phyloP scores from a whole-genome alignment of 2,888 invertebrate species.

The Axea sp. region DNA sequence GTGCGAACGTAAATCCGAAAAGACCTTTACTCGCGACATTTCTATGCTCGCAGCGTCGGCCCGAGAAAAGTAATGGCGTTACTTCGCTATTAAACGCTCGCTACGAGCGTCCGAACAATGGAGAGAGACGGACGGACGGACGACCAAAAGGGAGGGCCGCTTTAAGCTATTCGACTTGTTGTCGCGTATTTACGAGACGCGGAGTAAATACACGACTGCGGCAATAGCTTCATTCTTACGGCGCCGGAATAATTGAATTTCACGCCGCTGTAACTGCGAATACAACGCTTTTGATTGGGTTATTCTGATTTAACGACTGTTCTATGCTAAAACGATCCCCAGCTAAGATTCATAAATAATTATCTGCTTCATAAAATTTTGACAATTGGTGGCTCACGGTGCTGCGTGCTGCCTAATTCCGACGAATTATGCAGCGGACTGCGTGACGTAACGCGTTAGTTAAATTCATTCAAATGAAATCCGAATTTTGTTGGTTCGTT shows the following conservation, averaged over 20 bases:
- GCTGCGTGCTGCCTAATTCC: background rate
- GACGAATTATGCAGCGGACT: background rate
- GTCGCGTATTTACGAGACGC: conserved; percentile 53
- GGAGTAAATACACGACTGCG: conserved; percentile 40
- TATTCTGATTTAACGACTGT: conserved; percentile 37
- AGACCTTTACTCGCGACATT: conserved; percentile 65
- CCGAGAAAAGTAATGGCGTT: conserved; percentile 65
- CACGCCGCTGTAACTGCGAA: conserved; percentile 45
- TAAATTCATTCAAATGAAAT: too few relatives aligned
- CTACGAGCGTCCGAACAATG: conserved; percentile 57
- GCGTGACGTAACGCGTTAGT: too few relatives aligned
- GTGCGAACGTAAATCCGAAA: conserved; percentile 66
- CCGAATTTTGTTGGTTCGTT: too few relatives aligned
- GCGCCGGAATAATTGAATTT: conserved; percentile 55
- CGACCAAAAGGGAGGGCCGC: conserved; percentile 23
- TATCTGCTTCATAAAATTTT: conserved; percentile 15
- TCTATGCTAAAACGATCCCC: conserved; percentile 19
- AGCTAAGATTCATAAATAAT: conserved; percentile 34
- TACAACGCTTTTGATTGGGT: conserved; percentile 47
- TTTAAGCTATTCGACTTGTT: conserved; percentile 52
- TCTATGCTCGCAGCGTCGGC: conserved; percentile 58
- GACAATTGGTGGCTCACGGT: background rate
- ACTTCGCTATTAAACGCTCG: conserved; percentile 64
- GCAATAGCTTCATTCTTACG: conserved; percentile 48
- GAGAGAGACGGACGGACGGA: conserved; percentile 41